Base-by-base conservation (phyloP, 2,888 invertebrate genomes). In the Lagria hirta region DNA sequence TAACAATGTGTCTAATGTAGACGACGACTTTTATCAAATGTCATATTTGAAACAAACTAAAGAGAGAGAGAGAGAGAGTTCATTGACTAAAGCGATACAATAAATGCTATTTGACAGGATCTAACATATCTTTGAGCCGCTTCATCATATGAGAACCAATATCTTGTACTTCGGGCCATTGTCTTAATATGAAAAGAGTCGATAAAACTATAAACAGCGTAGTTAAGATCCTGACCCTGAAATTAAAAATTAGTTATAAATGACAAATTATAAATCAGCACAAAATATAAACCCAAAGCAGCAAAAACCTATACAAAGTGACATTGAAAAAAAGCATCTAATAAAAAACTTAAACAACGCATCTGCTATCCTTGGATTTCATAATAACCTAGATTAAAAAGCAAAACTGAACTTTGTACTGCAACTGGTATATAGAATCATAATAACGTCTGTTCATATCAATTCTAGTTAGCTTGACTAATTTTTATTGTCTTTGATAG, bases 131-230 rank as follows among this genome's bases (percentile, higher is more conserved):
- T 71, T 87, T 87, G 64, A 88, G 79, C 60, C 86, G 80, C 59
- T 85, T 80, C 74, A 87, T 80, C 52, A 88, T 79, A 60, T 88
- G 88, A 52, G 85, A 84, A 11, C 88, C 88, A 54, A 89, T 82
- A 62, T 88, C 88, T 67, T 84, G 80, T 57, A 91, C 84, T 70
- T 91, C 91, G 37, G 90, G 91, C 91, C 91, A 92, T 67, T 91
- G 91, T 66, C 87, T 85, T 68, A 90, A 79, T 57, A 90, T 84
- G 77, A 90, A 84, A 59, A 90, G 84, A 60, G 88, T 83, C 42
- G 86, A 78, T 75, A 89, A 80, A 49, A 91, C 85, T 54, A 88
- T 84, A 56, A 88, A 70, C 62, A 86, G 82, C 37, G 92, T 92
- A 49, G 90, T 89, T 66, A 92, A 73, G 58, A 91, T 88, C 64